Evolutionary conservation across 2,113 vertebrate genomes (phyloP).

Genomic region (Sinocyclocheilus anshuiensis): DNA sequence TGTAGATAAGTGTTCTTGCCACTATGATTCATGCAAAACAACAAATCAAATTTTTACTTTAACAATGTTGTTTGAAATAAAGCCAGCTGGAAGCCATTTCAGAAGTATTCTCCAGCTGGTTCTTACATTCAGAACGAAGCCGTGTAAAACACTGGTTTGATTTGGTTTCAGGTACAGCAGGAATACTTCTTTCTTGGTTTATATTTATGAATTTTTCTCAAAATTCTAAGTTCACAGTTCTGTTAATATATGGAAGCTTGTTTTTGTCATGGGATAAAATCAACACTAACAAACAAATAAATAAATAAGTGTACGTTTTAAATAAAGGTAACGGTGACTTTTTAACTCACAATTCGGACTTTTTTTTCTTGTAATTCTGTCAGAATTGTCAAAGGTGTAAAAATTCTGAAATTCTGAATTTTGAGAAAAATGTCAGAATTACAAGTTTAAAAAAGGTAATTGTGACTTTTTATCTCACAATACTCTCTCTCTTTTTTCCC

Average conservation of each 20-base stretch:
- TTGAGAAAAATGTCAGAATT: background rate
- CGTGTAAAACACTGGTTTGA: conserved; percentile 2
- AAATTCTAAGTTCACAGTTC: too few relatives aligned
- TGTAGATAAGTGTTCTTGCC: background rate
- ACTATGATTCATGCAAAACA: conserved; percentile 17
- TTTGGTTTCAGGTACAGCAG: conserved; percentile 13
- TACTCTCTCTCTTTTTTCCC: too few relatives aligned
- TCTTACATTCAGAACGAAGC: background rate
- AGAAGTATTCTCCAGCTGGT: background rate
- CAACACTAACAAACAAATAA: too few relatives aligned
- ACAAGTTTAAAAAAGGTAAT: too few relatives aligned
- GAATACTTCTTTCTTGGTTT: background rate
- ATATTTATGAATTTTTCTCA: too few relatives aligned
- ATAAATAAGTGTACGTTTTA: too few relatives aligned
- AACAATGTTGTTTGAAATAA: conserved; percentile 6
- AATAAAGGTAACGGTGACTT: too few relatives aligned
- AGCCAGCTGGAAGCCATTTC: conserved; percentile 17
- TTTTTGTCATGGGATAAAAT: too few relatives aligned
- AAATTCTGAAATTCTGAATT: background rate
- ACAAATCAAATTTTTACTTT: background rate
- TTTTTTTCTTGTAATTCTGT: too few relatives aligned
- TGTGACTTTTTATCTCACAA: too few relatives aligned
- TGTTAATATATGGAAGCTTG: too few relatives aligned
- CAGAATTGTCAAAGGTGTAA: background rate
- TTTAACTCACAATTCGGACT: too few relatives aligned